A percentile compares a stretch with the other conserved stretches of the same genome.
phyloP scores from a whole-genome alignment of 2,888 invertebrate genomes.

The Blastobasis lacticolella region DNA sequence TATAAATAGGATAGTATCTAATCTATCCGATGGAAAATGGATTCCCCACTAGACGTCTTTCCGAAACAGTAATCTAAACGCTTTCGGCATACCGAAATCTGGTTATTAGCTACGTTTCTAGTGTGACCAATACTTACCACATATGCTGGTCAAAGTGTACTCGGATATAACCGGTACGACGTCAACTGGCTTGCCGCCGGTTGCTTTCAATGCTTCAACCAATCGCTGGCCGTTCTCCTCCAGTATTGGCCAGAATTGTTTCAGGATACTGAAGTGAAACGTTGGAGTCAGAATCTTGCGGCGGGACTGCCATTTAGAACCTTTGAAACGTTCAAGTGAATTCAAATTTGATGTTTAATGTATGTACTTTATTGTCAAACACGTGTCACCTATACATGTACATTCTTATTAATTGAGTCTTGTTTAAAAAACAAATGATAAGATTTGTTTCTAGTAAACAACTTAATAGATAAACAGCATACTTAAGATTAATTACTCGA shows the following conservation, averaged over 20 bases:
- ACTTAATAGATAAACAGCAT: not conserved
- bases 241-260: slow-evolving; percentile 44
- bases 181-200: slow-evolving; percentile 28
- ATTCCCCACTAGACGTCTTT: too few species aligned
- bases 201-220: slow-evolving; percentile 25
- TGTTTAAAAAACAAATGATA: too few species aligned
- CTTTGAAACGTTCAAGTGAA: slow-evolving; percentile 24
- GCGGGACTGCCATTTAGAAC: slow-evolving; percentile 74
- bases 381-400: not conserved
- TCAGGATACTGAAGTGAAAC: slow-evolving; percentile 77
- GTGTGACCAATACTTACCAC: slow-evolving; percentile 60
- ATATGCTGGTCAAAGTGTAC: slow-evolving; percentile 75
- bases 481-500: not conserved
- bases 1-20: too few species aligned
- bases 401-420: too few species aligned
- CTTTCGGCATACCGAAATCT: too few species aligned
- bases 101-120: too few species aligned
- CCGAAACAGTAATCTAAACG: too few species aligned
- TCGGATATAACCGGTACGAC: slow-evolving; percentile 74
- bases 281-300: slow-evolving; percentile 77
- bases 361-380: not conserved
- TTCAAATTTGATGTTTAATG: not conserved
- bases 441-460: too few species aligned
- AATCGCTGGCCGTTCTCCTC: slow-evolving; percentile 51
- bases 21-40: too few species aligned